Evolutionary conservation across 2,888 invertebrate genomes (phyloP).

Genomic region (Erannis defoliaria): DNA sequence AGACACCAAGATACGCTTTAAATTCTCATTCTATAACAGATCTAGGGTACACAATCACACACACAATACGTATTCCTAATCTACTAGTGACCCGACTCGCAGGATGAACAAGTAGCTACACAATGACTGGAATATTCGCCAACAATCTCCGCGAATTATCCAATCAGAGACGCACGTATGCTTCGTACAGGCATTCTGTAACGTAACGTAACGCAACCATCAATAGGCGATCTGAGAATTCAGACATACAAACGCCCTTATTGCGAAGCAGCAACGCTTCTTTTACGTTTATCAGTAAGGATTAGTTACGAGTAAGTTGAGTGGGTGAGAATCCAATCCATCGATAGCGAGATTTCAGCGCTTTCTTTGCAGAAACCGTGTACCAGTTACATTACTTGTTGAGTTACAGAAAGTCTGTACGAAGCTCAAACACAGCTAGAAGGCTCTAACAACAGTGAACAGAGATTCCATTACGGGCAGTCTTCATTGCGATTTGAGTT

Average conservation of each 20-base stretch:
- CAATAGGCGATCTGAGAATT: conserved; percentile 38
- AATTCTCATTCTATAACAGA: conserved; percentile 34
- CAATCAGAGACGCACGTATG: conserved; percentile 60
- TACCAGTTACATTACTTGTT: conserved; percentile 1
- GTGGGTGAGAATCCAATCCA: not conserved
- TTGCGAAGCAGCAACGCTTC: not conserved
- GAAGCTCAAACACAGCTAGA: conserved; percentile 57
- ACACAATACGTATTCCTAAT: conserved; percentile 13
- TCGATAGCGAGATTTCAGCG: not conserved
- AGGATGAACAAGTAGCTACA: conserved; percentile 32
- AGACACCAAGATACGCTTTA: conserved; percentile 43
- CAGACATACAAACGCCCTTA: not conserved
- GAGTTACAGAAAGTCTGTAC: not conserved
- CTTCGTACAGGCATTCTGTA: conserved; percentile 7
- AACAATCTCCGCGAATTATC: conserved; percentile 57
- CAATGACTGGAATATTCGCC: conserved; percentile 46
- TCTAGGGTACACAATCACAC: conserved; percentile 28
- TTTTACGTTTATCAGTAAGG: not conserved
- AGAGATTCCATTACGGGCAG: conserved; percentile 75
- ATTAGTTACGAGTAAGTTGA: not conserved
- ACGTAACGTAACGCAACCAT: not conserved
- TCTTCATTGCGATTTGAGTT: conserved; percentile 80
- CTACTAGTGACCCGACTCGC: conserved; percentile 21
- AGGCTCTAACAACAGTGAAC: conserved; percentile 63
- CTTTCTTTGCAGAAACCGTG: not conserved